Evolutionary conservation across 2,113 vertebrate species (phyloP), one percentile per base, ranked within the genome.

Genomic region (Syrrhaptes paradoxus): DNA sequence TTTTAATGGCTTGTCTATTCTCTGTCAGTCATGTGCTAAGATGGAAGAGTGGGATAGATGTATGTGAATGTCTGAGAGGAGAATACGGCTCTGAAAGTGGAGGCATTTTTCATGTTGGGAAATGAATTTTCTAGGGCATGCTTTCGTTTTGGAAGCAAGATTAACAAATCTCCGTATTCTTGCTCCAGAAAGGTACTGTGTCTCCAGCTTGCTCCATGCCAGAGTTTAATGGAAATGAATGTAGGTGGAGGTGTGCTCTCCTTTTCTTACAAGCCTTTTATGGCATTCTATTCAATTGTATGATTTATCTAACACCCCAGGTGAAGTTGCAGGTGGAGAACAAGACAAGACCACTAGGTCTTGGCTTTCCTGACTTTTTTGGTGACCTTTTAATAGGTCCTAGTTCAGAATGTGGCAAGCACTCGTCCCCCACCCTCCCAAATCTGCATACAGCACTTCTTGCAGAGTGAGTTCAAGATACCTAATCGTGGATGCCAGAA

Each of bases 1-100:
- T 97, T 97, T 96, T 96, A 96, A 97, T 95, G 97, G 97, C 91
- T 85, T 93, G 72, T 95, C 97, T 98, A 90, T 97, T 97, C 95
- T 93, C 65, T 4, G 92, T 94, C 94, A 96, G 97, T 98, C 97
- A 96, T 78, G 96, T 65, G 94, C 97, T 96, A 94, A 92, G 95
- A 95, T 97, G 97, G 97, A 96, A 68, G 85, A 93, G 86, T 94
- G 86, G 94, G 86, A 49, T 55, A 31, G 86, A 75, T 93, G 84
- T 52, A 6, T 80, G 26, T 58, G 71, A 36, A 73, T 91, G 77
- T 73, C 85, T 94, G 79, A 20, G 87, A 85, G 92, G 81, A 91
- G 85, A 88, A 87, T 41, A 52, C 9, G 46, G 75, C 74, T 78
- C 63, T 65, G 54, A 28, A 82, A 76, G 66, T 26, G 55, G 68